phyloP scores from a whole-genome alignment of 1,140 invertebrate species.

The Lerema accius region DNA sequence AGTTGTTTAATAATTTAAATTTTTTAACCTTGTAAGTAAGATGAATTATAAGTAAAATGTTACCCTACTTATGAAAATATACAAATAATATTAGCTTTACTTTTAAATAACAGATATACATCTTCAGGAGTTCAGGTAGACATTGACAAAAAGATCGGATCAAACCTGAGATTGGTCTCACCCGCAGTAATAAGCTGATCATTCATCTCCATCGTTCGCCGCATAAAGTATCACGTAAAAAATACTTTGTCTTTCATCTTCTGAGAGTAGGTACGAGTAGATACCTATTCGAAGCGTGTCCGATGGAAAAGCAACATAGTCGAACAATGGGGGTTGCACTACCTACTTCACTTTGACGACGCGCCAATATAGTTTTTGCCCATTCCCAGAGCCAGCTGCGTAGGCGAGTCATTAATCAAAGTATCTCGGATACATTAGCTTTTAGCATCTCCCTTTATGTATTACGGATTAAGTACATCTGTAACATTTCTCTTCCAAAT shows the following conservation, averaged over 20 bases:
- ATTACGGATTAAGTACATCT: conserved; percentile 39
- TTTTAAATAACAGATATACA: too few relatives aligned
- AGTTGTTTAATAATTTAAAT: not conserved
- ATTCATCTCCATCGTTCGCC: conserved; percentile 5
- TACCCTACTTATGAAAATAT: too few relatives aligned
- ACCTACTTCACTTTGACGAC: conserved; percentile 60
- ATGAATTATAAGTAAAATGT: too few relatives aligned
- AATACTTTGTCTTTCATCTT: conserved; percentile 21
- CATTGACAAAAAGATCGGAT: conserved; percentile 10
- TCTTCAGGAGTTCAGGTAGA: not conserved
- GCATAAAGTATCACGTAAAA: conserved; percentile 7
- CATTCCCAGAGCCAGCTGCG: conserved; percentile 44
- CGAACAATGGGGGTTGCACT: conserved; percentile 35
- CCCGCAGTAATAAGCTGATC: conserved; percentile 1
- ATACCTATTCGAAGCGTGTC: conserved; percentile 22
- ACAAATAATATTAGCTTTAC: too few relatives aligned
- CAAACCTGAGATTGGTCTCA: not conserved
- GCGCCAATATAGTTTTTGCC: conserved; percentile 59
- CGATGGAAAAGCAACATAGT: conserved; percentile 26
- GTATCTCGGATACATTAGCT: conserved; percentile 64
- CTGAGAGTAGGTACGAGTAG: conserved; percentile 13
- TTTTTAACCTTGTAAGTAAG: too few relatives aligned
- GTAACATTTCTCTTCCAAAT: conserved; percentile 40
- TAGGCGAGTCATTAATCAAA: conserved; percentile 73
- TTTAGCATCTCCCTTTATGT: conserved; percentile 51